These are phyloP conservation scores for Platycercus adscitus DNA, from an alignment of 2,113 vertebrate genomes.

Conservation along the genomic window DNA sequence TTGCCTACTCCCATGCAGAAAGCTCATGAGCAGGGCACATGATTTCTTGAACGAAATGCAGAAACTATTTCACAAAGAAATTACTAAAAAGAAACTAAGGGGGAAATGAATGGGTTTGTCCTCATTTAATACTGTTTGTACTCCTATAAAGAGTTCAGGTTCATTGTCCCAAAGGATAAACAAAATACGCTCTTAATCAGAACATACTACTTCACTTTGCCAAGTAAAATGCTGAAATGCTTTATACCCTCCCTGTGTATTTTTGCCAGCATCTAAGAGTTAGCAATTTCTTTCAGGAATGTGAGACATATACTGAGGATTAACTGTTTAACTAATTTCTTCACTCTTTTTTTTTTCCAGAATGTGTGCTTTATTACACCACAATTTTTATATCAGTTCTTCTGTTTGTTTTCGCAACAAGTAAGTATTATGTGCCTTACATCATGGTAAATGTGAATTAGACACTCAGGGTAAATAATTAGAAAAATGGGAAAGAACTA, in stretches of 20 bases:
- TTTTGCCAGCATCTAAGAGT: not conserved
- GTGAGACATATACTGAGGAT: not conserved
- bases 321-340: constrained; percentile 14
- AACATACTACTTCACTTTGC: not conserved
- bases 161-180: not conserved
- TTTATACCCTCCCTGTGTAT: not conserved
- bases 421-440: constrained; percentile 79
- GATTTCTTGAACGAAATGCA: not conserved
- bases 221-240: not conserved
- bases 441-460: not conserved
- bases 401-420: constrained; percentile 99
- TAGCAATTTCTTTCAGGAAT: not conserved
- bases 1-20: not conserved
- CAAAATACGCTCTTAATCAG: not conserved
- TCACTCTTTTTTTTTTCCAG: constrained; percentile 84
- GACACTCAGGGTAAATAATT: not conserved
- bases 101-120: not conserved
- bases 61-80: not conserved
- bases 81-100: not conserved
- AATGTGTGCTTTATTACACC: constrained; percentile 99
- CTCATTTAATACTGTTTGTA: not conserved
- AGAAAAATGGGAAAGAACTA: not conserved
- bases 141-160: not conserved
- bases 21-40: not conserved
- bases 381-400: constrained; percentile 99